phyloP scores from a whole-genome alignment of 2,113 vertebrate genomes.

The Albula glossodonta region DNA sequence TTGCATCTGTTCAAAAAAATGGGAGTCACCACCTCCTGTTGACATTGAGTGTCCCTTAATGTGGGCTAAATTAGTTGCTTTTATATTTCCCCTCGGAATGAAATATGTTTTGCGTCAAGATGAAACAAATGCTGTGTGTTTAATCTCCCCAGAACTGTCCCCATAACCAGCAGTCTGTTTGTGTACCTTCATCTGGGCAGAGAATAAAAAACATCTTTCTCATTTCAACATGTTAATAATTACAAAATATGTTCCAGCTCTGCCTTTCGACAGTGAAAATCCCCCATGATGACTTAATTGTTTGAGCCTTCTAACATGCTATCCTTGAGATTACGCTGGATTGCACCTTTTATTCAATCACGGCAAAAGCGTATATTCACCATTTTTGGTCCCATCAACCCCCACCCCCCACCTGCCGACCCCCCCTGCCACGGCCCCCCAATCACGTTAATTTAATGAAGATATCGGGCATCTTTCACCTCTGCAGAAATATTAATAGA shows the following conservation, averaged over 20 bases:
- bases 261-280: constrained; percentile 41
- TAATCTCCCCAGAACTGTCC: neutral
- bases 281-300: constrained; percentile 37
- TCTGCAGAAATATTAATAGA: constrained; percentile 55
- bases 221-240: constrained; percentile 50
- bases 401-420: constrained; percentile 37
- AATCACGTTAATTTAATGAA: constrained; percentile 64
- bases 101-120: neutral
- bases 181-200: neutral
- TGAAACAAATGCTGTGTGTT: neutral
- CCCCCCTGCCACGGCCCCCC: too few species aligned
- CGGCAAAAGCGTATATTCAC: constrained; percentile 69
- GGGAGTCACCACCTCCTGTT: neutral
- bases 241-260: constrained; percentile 45
- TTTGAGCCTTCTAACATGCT: constrained; percentile 49
- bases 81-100: neutral
- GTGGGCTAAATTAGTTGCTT: neutral
- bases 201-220: constrained; percentile 44
- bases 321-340: constrained; percentile 63
- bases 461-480: constrained; percentile 70
- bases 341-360: constrained; percentile 70
- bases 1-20: neutral
- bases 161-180: neutral
- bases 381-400: constrained; percentile 58
- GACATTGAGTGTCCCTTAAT: neutral